These are phyloP conservation scores for Trichacis sp. DNA, from an alignment of 2,888 invertebrate species.

Conservation along the genomic window DNA sequence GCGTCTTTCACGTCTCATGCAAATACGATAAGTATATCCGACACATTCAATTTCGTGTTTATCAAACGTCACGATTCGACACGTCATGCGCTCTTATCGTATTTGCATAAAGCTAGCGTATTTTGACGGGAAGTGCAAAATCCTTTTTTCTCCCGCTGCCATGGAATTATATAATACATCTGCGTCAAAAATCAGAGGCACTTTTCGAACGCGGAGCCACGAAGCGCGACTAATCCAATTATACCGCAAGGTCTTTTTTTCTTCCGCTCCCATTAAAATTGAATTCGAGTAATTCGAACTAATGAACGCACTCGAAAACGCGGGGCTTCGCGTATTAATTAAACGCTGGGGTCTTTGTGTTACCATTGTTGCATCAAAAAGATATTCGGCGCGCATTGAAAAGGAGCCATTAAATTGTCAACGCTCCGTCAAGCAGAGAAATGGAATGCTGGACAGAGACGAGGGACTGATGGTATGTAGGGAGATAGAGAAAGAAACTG, in stretches of 20 bases:
- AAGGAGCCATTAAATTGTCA: constrained; percentile 9
- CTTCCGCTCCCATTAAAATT: constrained; percentile 27
- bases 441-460: not conserved
- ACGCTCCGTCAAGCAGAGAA: constrained; percentile 11
- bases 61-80: constrained; percentile 3
- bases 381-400: constrained; percentile 2
- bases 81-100: not conserved
- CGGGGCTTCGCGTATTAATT: constrained; percentile 21
- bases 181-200: constrained; percentile 7
- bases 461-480: too few species aligned
- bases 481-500: not conserved
- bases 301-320: constrained; percentile 24
- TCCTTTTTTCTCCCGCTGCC: not conserved
- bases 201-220: constrained; percentile 14
- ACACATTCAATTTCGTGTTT: constrained; percentile 2
- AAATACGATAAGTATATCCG: constrained; percentile 2
- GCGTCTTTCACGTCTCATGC: too few species aligned
- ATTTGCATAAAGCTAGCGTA: not conserved
- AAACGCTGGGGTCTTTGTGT: not conserved
- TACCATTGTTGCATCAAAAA: constrained; percentile 1
- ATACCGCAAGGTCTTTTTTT: constrained; percentile 22
- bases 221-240: constrained; percentile 31
- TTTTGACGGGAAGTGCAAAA: not conserved
- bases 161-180: constrained; percentile 24
- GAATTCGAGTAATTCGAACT: constrained; percentile 12